phyloP scores from a whole-genome alignment of 2,888 invertebrate species.

The Leucophenga montana region DNA sequence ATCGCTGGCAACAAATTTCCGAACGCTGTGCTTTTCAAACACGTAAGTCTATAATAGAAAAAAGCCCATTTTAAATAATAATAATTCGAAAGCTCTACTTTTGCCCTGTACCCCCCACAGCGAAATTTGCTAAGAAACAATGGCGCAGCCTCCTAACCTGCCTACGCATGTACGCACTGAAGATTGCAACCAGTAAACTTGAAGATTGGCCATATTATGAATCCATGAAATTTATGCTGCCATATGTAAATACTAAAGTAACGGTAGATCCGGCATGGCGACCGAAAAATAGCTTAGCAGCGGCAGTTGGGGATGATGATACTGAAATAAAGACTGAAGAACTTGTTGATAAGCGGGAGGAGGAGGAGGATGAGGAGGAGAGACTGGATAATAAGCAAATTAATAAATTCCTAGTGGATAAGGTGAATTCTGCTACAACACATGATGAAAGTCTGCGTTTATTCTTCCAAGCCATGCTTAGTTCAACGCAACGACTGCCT shows the following conservation, averaged over 20 bases:
- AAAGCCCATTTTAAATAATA: too few relatives aligned
- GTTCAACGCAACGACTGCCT: conserved; percentile 41
- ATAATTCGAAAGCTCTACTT: too few relatives aligned
- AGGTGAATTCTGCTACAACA: neutral
- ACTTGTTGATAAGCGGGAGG: neutral
- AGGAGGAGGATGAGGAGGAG: neutral
- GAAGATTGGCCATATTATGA: conserved; percentile 44
- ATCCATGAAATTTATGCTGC: conserved; percentile 44
- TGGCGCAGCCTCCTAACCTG: conserved; percentile 43
- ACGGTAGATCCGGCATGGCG: conserved; percentile 15
- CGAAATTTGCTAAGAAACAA: conserved; percentile 42
- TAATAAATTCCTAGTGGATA: too few relatives aligned
- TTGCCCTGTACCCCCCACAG: too few relatives aligned
- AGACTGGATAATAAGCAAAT: too few relatives aligned
- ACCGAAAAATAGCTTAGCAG: conserved; percentile 13
- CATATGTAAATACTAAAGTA: conserved; percentile 30
- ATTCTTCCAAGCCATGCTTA: conserved; percentile 48
- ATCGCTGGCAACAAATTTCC: conserved; percentile 4
- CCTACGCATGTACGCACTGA: conserved; percentile 39
- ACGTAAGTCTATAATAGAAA: neutral
- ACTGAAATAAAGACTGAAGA: conserved; percentile 6
- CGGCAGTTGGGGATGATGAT: neutral
- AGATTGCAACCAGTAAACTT: conserved; percentile 41
- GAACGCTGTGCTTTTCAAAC: neutral
- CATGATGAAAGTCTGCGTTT: conserved; percentile 42